Evolutionary conservation across 2,888 invertebrate species (phyloP), one percentile per base, ranked within the genome.

Genomic region (Anodontia alba): DNA sequence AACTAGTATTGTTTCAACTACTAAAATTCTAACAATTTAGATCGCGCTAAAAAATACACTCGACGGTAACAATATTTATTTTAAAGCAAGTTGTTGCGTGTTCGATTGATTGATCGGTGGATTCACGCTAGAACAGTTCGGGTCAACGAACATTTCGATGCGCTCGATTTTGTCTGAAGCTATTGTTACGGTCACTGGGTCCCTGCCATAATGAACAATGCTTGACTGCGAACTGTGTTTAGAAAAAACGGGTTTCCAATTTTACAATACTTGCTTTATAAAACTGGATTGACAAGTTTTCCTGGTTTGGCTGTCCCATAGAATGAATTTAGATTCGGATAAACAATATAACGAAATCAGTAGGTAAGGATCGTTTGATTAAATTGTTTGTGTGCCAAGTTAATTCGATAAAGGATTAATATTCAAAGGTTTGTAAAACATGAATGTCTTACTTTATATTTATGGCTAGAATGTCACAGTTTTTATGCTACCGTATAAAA

Each of bases 241-340:
- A 51, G 51, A 51, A 57, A n/a, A 57, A 57, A 57, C 57, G 29
- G 49, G 70, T 79, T 62, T 51, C 43, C n/a, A 54, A 66, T 76
- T 73, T 79, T 79, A 80, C 80, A 49, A 76, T 80, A 76, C 78
- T 51, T 67, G 76, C 5, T 49, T 72, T 70, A n/a, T 33, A 73
- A 82, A 83, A 88, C 85, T 79, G 80, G 88, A 78, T 78, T 76
- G 79, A 88, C 88, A 29, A 73, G 88, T 88, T 88, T 82, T 77
- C 82, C 86, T 67, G 75, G 85, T 80, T 87, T 81, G 79, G 29
- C 66, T 69, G 75, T 78, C 78, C 51, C 75, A 78, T 83, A 87
- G 86, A 82, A 87, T 87, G 87, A 84, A 78, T 81, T 68, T 74
- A 57, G 81, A 77, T 68, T 68, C 76, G 76, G 78, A 73, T 77